These are phyloP conservation scores for Chloropsis cyanopogon DNA, from an alignment of 2,113 vertebrate species.

Conservation along the genomic window DNA sequence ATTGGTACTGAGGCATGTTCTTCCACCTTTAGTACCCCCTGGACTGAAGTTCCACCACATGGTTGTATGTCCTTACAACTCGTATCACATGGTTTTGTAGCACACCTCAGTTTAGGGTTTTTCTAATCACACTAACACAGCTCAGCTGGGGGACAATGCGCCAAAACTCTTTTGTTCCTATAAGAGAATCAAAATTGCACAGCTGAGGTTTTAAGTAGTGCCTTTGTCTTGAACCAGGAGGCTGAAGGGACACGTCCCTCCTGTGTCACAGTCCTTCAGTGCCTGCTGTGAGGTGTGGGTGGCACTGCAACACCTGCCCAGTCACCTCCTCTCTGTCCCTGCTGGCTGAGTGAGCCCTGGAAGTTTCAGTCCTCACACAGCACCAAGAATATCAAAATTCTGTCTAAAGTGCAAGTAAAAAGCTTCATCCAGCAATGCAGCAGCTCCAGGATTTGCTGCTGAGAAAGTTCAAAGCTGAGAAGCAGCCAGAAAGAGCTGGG, in stretches of 20 bases:
- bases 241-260: not conserved
- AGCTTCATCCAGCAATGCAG: not conserved
- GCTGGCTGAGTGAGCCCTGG: not conserved
- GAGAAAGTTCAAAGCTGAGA: not conserved
- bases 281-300: not conserved
- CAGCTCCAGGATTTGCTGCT: not conserved
- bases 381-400: not conserved
- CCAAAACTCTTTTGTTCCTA: not conserved
- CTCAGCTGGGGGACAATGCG: not conserved
- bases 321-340: not conserved
- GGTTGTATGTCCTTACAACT: not conserved
- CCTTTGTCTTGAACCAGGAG: not conserved
- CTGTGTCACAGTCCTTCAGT: accelerated
- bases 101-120: not conserved
- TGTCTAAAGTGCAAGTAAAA: not conserved
- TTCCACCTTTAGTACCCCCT: not conserved
- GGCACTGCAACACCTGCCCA: not conserved
- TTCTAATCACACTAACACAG: not conserved
- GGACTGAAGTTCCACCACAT: not conserved
- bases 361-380: not conserved
- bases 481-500: not conserved
- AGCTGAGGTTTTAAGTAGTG: not conserved
- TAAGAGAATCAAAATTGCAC: not conserved
- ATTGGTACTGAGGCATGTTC: not conserved
- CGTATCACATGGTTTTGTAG: not conserved